Evolutionary conservation across 2,113 vertebrate genomes (phyloP).

Genomic region (Cochlearius cochlearius): DNA sequence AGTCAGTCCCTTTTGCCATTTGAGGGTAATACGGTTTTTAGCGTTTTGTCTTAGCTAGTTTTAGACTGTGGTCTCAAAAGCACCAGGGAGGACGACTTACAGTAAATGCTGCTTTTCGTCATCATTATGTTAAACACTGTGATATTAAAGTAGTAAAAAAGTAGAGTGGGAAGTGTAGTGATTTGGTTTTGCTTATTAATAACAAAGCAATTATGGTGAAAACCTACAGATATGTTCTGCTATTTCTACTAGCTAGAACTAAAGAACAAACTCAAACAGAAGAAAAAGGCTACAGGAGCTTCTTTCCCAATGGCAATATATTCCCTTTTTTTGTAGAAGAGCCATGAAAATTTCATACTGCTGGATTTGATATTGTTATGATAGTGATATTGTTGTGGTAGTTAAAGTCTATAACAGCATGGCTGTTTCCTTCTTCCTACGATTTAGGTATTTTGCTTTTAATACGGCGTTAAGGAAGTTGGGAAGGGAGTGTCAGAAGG

Average conservation of each 20-base stretch:
- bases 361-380: background rate
- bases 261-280: background rate
- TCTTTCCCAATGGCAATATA: background rate
- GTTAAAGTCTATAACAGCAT: fast-evolving
- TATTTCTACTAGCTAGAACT: background rate
- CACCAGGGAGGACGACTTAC: background rate
- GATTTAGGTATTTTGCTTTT: background rate
- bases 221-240: background rate
- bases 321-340: background rate
- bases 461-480: background rate
- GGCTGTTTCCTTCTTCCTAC: background rate
- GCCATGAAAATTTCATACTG: background rate
- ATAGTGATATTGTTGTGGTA: background rate
- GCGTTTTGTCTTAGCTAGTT: background rate
- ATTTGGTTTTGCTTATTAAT: background rate
- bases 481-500: background rate
- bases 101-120: background rate
- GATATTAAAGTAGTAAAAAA: background rate
- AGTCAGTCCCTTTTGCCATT: background rate
- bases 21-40: background rate
- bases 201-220: background rate
- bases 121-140: background rate
- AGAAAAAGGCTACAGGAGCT: background rate
- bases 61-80: background rate
- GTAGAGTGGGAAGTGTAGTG: background rate